Evolutionary conservation across 2,888 invertebrate genomes (phyloP), one percentile per base, ranked within the genome.

Genomic region (Pristionchus entomophagus): DNA sequence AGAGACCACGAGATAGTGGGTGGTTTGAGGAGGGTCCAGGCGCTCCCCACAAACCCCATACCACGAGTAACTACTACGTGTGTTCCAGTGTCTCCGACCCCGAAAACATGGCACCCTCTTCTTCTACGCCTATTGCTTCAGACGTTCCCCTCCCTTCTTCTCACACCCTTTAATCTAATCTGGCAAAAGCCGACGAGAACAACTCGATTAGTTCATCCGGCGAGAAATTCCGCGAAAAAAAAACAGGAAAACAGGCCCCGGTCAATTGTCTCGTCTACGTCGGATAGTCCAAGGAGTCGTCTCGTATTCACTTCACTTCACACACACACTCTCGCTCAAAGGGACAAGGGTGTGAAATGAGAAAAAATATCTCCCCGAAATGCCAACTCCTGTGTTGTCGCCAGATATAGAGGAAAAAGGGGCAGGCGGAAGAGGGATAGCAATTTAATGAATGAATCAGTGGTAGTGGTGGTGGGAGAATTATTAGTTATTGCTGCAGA

Each of bases 391-490:
- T n/a, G n/a, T n/a, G n/a, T n/a, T n/a, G n/a, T n/a, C n/a, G n/a
- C n/a, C n/a, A n/a, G n/a, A n/a, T n/a, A n/a, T n/a, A n/a, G n/a
- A n/a, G n/a, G n/a, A n/a, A n/a, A n/a, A n/a, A n/a, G n/a, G n/a
- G n/a, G n/a, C n/a, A n/a, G n/a, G n/a, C n/a, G n/a, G n/a, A n/a
- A n/a, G n/a, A n/a, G n/a, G n/a, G n/a, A n/a, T n/a, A n/a, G n/a
- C n/a, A n/a, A 80, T 26, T 51, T 22, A 80, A 53, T 51, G 53
- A 35, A 53, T 80, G 77, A 77, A 45, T 45, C 45, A 45, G 45
- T 45, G 45, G n/a, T n/a, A n/a, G n/a, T n/a, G n/a, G n/a, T 10
- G 45, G 45, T 45, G 45, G 45, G 45, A 45, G 14, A 45, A 45
- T 45, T 45, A 45, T 45, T 6, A 45, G 45, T 14, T 45, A 45